Percentiles rank a stretch among this genome's conserved stretches.
Conservation (phyloP, 2,113 vertebrate genomes). For the Ceyx cyanopectus region DNA sequence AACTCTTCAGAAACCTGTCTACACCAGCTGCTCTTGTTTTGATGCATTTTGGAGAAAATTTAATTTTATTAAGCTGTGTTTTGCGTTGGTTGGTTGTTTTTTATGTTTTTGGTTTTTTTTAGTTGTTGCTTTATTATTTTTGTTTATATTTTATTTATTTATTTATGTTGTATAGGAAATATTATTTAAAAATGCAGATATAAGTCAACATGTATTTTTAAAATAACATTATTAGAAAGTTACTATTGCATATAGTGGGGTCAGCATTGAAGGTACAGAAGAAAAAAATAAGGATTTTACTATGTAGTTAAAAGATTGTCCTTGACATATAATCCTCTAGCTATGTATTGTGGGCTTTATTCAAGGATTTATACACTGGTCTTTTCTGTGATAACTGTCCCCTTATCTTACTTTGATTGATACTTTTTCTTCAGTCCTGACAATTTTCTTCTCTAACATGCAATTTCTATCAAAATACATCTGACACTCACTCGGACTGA, state of each 20-base stretch:
- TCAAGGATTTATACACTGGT: neutral
- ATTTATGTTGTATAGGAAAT: neutral
- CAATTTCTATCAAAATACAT: constrained; percentile 2
- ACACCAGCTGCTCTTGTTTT: neutral
- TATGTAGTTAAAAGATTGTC: neutral
- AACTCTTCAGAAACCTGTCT: neutral
- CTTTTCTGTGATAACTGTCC: neutral
- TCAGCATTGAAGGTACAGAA: neutral
- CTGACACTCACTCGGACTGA: neutral
- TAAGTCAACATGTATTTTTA: neutral
- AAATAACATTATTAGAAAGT: neutral
- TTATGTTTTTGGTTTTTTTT: neutral
- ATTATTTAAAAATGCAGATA: neutral
- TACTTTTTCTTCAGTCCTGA: neutral
- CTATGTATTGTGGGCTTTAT: neutral
- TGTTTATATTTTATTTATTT: neutral
- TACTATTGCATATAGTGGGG: neutral
- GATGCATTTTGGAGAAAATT: neutral
- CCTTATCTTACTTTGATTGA: neutral
- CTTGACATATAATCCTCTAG: neutral
- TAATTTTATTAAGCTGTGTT: too few relatives aligned
- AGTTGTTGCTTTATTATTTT: too few relatives aligned
- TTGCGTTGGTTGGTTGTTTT: neutral
- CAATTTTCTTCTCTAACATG: neutral
- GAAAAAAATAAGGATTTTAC: neutral